Percentiles rank a stretch among this genome's conserved stretches.
These are phyloP conservation scores for Calliopsis andreniformis DNA, from an alignment of 1,140 invertebrate genomes.

Conservation along the genomic window DNA sequence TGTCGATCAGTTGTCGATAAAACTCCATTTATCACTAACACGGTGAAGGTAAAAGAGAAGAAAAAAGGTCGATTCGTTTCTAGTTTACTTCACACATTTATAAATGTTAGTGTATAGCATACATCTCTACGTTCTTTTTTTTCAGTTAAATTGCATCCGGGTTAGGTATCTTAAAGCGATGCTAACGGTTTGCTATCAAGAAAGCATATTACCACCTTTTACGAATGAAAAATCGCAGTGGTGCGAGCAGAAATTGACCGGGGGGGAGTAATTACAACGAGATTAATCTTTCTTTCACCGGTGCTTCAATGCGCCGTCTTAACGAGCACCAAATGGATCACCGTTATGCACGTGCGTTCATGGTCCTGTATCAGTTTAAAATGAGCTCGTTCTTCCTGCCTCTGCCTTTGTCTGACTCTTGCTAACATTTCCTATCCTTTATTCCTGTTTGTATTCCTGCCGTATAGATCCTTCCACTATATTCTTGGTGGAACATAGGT, in stretches of 20 bases:
- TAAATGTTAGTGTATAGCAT: too few relatives aligned
- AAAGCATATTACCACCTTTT: constrained; percentile 10
- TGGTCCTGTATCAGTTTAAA: constrained; percentile 29
- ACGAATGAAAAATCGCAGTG: constrained; percentile 48
- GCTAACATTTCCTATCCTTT: background rate
- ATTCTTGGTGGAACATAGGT: too few relatives aligned
- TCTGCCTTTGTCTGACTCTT: constrained; percentile 5
- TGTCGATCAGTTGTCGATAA: background rate
- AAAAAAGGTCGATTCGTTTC: too few relatives aligned
- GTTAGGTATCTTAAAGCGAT: constrained; percentile 31
- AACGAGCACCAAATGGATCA: constrained; percentile 66
- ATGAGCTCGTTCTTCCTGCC: constrained; percentile 10
- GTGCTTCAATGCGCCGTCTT: constrained; percentile 58
- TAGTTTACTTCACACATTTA: too few relatives aligned
- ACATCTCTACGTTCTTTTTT: background rate
- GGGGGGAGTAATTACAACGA: constrained; percentile 50
- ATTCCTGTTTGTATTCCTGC: background rate
- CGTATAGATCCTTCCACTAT: too few relatives aligned
- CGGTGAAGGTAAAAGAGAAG: too few relatives aligned
- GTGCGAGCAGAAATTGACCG: constrained; percentile 12
- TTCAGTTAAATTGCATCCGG: background rate
- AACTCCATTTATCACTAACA: background rate
- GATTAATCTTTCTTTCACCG: constrained; percentile 58
- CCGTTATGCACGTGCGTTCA: constrained; percentile 33
- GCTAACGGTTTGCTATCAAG: constrained; percentile 36